phyloP scores from a whole-genome alignment of 1,140 invertebrate genomes.

The Xylocopa sonorina region DNA sequence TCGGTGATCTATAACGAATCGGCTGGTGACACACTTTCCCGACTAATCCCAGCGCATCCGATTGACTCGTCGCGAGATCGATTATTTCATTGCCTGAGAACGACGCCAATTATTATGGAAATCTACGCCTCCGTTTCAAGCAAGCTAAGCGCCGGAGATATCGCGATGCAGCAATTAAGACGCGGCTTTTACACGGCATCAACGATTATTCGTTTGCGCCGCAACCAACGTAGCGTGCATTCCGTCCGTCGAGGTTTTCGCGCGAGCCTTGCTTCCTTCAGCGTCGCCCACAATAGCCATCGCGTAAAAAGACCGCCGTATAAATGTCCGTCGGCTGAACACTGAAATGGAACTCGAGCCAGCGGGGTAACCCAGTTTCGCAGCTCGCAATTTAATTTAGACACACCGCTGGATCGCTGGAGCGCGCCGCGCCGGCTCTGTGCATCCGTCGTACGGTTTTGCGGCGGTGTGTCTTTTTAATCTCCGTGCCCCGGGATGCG shows the following conservation, averaged over 20 bases:
- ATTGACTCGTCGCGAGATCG: neutral
- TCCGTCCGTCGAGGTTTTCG: neutral
- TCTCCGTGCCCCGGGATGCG: neutral
- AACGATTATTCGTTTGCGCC: neutral
- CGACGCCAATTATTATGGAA: neutral
- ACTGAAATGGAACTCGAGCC: neutral
- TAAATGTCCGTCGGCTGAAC: neutral
- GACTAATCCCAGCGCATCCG: neutral
- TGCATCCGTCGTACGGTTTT: neutral
- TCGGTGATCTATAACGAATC: constrained; percentile 17
- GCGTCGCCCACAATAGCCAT: neutral
- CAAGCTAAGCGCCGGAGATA: neutral
- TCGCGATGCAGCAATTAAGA: neutral
- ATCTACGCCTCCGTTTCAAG: neutral
- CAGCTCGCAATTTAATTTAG: neutral
- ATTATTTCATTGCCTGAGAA: neutral
- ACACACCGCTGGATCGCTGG: neutral
- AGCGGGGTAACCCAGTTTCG: constrained; percentile 15
- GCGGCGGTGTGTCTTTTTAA: neutral
- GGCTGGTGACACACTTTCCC: constrained; percentile 4
- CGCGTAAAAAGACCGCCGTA: neutral
- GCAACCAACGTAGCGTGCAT: no score
- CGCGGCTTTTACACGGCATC: neutral
- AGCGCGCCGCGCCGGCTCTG: neutral
- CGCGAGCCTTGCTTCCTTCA: neutral